phyloP scores from a whole-genome alignment of 2,113 vertebrate species.

The Spheniscus mendiculus region DNA sequence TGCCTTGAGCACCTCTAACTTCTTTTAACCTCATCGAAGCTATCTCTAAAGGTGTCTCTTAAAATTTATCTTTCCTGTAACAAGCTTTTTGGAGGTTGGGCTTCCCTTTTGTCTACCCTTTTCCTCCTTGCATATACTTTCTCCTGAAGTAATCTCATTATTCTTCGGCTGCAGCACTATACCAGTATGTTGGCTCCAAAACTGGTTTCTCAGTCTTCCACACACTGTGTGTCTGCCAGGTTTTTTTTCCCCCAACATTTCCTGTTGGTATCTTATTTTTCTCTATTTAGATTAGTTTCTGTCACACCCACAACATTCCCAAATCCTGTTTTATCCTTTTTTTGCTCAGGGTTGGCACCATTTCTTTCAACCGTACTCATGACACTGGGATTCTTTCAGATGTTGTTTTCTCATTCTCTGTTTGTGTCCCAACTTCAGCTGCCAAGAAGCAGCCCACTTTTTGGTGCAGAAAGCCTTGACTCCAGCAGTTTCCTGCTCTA shows the following conservation, averaged over 20 bases:
- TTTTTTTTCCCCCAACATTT: background rate
- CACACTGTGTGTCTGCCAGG: background rate
- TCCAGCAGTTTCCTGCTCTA: background rate
- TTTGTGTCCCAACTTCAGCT: background rate
- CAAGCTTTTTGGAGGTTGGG: background rate
- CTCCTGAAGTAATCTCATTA: background rate
- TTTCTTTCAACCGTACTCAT: background rate
- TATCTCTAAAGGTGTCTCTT: background rate
- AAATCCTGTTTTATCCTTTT: background rate
- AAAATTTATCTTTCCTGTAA: background rate
- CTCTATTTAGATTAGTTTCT: background rate
- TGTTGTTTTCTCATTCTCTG: background rate
- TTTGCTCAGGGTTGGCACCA: background rate
- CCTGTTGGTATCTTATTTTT: conserved; percentile 33
- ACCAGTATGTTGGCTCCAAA: background rate
- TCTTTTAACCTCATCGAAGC: background rate
- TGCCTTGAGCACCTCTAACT: background rate
- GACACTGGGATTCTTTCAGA: background rate
- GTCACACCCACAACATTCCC: conserved; percentile 29
- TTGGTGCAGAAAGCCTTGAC: background rate
- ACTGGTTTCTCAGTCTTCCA: background rate
- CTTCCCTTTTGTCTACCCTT: background rate
- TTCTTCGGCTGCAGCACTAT: background rate
- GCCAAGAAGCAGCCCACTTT: background rate
- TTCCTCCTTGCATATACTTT: background rate